Base-by-base conservation (phyloP, 2,888 invertebrate species). In the Thelaira solivaga region DNA sequence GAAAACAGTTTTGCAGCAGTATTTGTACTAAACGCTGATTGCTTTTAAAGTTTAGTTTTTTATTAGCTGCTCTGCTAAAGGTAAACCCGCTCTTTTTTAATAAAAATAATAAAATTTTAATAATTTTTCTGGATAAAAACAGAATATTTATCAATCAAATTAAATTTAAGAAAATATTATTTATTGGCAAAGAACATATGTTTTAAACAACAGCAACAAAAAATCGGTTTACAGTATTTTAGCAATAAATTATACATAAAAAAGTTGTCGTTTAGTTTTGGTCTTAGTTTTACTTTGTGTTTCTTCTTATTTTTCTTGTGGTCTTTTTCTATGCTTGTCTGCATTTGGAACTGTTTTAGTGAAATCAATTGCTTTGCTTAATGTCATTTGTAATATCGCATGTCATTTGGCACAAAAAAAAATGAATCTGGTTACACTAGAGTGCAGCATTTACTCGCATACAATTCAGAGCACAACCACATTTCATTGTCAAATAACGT, bases 281-380 rank as follows among this genome's bases (percentile, higher is more conserved):
- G 8, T 39, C 16, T 26, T n/a, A n/a, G n/a, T 6, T 26, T 26
- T 26, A 26, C 26, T 26, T 26, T 26, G 4, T 26, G 26, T 26
- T 26, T 26, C 4, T 26, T 24, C n/a, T n/a, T n/a, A n/a, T 24
- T 13, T 2, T 39, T 29, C 6, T 24, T 57, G 2, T 26, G n/a
- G 26, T 16, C 18, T 41, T 18, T n/a, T 43, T 41, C 18, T 20
- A 4, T 29, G 18, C 22, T 4, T n/a, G 10, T 34, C 45, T 31
- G 6, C 22, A 22, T 11, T 49, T 22, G 13, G 24, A 24, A 24
- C 24, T 39, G 47, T 34, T 57, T 18, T 24, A 73, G 65, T 65
- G 43, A 73, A 73, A 73, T 73, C 73, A 65, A 65, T 73, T 65
- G 65, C 57, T 65, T 57, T 73, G 57, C 73, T 65, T 65, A 24